Evolutionary conservation across 2,888 invertebrate genomes (phyloP), one percentile per base, ranked within the genome.

Genomic region (Drosophila fulvimacula): DNA sequence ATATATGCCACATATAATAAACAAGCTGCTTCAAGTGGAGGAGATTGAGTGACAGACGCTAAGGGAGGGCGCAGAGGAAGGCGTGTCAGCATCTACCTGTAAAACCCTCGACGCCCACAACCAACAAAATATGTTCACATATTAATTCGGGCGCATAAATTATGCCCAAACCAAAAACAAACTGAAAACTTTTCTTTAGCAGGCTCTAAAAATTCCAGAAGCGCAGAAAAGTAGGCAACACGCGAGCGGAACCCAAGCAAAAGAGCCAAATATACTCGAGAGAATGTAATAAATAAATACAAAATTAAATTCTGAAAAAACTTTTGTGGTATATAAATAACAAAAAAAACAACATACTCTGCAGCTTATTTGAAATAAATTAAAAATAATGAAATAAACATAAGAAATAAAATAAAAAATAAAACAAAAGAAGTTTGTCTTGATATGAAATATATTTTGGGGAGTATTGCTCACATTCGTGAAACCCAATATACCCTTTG

Each of bases 161-260:
- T 71, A 61, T 53, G 56, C 49, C 10, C 19, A 17, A 46, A 48
- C 17, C 3, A 27, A 39, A 48, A 60, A 53, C 36, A 55, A 63
- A 19, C 38, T 38, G 58, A 68, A 61, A 48, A 34, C 27, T 34
- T 65, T 70, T 52, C 46, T 59, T 56, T 30, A 34, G 32, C 30
- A 30, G 57, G 19, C 32, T 32, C n/a, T 24, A 60, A 24, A 49
- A 48, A 41, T 58, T 60, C 44, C 58, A 57, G 55, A 19, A 17
- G 61, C 77, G 75, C 84, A 66, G 51, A 68, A 86, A 84, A 84
- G 79, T 81, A 84, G 87, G 83, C 87, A 75, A 68, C 65, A 58
- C 39, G 48, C 51, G 15, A 36, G 15, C 21, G 21, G 36, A 24
- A 13, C 11, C 7, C 17, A 46, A 51, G n/a, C 11, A 68, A 81